Evolutionary conservation across 2,113 vertebrate genomes (phyloP).

Genomic region (Misgurnus mizolepis): DNA sequence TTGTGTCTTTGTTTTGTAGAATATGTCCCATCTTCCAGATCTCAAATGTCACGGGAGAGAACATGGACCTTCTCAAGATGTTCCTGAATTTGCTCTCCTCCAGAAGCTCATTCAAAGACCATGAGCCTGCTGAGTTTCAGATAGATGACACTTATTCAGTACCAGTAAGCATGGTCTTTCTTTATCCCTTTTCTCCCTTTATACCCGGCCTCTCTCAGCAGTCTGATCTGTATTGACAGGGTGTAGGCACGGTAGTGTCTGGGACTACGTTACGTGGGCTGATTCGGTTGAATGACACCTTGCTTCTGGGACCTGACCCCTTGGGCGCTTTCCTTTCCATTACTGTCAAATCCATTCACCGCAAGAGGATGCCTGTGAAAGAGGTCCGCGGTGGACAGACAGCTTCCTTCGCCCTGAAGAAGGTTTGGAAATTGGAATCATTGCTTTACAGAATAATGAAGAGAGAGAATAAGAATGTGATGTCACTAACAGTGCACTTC

Average conservation of each 20-base stretch:
- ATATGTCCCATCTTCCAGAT: conserved; percentile 99
- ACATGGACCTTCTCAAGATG: conserved; percentile 97
- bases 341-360: conserved; percentile 96
- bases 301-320: conserved; percentile 93
- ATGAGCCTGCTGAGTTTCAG: conserved; percentile 97
- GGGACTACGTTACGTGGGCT: conserved; percentile 93
- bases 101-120: conserved; percentile 92
- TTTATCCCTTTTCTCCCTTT: not conserved
- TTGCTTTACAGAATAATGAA: too few species aligned
- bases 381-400: conserved; percentile 97
- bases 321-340: conserved; percentile 93
- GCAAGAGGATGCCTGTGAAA: conserved; percentile 97
- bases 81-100: conserved; percentile 97
- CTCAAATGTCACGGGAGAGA: conserved; percentile 95
- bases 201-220: not conserved
- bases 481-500: too few species aligned
- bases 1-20: conserved; percentile 68
- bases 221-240: conserved; percentile 70
- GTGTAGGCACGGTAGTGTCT: conserved; percentile 96
- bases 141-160: conserved; percentile 99
- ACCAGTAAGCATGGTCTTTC: conserved; percentile 75
- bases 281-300: conserved; percentile 93
- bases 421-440: conserved; percentile 74
- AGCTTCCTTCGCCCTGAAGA: conserved; percentile 96
- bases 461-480: too few species aligned